A percentile compares a stretch with the other conserved stretches of the same genome.
Evolutionary conservation across 2,113 vertebrate genomes (phyloP).

Genomic region (Xenotilapia flavipinnis): DNA sequence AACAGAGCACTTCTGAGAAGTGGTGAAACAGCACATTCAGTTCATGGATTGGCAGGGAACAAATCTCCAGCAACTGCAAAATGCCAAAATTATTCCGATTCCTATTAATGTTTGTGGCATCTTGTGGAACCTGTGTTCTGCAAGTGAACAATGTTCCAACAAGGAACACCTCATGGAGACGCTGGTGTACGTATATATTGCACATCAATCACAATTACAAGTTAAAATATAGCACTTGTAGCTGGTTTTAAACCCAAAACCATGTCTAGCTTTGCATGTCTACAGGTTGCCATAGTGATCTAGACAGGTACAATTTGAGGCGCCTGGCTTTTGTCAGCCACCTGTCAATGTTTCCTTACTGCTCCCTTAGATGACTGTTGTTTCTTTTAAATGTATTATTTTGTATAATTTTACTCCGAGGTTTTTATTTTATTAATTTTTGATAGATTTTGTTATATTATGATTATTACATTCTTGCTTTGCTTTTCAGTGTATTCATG

Average conservation of each 20-base stretch:
- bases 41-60: rapidly evolving
- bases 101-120: neutral
- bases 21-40: neutral
- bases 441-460: neutral
- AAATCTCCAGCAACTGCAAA: neutral
- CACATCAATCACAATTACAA: neutral
- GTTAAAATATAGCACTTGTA: neutral
- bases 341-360: rapidly evolving
- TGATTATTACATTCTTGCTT: neutral
- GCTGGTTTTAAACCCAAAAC: neutral
- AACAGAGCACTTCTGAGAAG: neutral
- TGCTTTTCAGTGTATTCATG: neutral
- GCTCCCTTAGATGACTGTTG: rapidly evolving
- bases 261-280: neutral
- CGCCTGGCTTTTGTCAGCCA: neutral
- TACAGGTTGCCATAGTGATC: neutral
- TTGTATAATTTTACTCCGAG: neutral
- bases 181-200: neutral
- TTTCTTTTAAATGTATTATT: neutral
- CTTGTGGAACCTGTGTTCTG: neutral
- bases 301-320: rapidly evolving
- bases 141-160: neutral
- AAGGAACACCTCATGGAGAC: neutral
- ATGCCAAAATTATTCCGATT: neutral
- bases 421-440: neutral